These are phyloP conservation scores for Cheilosia variabilis DNA, from an alignment of 2,888 invertebrate genomes.

Conservation along the genomic window DNA sequence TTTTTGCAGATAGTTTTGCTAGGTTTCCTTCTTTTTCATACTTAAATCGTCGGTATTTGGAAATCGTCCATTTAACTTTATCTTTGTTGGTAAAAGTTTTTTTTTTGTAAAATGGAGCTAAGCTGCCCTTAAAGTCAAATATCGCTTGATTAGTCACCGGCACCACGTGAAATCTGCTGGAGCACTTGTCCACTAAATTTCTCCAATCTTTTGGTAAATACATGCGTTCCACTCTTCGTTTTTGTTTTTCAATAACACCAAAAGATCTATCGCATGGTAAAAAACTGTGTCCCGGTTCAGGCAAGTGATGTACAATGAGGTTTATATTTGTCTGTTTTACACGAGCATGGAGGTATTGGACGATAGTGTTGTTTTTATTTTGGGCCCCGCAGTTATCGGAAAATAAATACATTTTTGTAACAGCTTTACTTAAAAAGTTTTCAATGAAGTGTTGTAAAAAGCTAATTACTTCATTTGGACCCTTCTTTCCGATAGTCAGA, in stretches of 20 bases:
- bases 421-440: constrained; percentile 29
- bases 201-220: constrained; percentile 35
- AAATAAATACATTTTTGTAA: constrained; percentile 45
- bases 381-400: constrained; percentile 46
- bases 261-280: constrained; percentile 48
- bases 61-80: constrained; percentile 13
- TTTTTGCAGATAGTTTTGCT: constrained; percentile 2
- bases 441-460: constrained; percentile 9
- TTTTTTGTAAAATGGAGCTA: constrained; percentile 12
- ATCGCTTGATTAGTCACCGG: not conserved
- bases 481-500: constrained; percentile 36
- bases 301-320: constrained; percentile 22
- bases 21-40: not conserved
- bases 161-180: not conserved
- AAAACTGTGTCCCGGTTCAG: constrained; percentile 39
- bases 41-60: not conserved
- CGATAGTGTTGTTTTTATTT: constrained; percentile 46
- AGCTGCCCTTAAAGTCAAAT: not conserved
- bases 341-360: not conserved
- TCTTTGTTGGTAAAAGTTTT: constrained; percentile 32
- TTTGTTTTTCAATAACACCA: constrained; percentile 52
- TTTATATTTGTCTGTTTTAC: not conserved
- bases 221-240: constrained; percentile 36
- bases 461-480: constrained; percentile 47
- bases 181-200: constrained; percentile 15